Evolutionary conservation across 2,888 invertebrate species (phyloP), one percentile per base, ranked within the genome.

Genomic region (Cheilosia impressa): DNA sequence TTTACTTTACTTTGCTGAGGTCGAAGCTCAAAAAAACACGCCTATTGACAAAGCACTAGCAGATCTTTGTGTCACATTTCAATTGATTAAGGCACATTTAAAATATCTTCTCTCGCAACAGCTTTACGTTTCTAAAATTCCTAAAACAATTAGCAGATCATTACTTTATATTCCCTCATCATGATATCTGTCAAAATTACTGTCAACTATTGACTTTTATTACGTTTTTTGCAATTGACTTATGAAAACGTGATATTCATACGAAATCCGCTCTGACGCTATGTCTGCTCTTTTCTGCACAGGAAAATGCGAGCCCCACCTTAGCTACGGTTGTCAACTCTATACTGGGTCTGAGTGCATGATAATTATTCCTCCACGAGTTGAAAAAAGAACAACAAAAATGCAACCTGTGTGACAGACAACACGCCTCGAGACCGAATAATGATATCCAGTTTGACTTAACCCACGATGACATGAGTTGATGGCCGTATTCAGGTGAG

Each of bases 381-480:
- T 24, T 43, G 43, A 43, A 27, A 43, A 65, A 50, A 31, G 13
- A n/a, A 43, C 7, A 34, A 9, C 1, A 31, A 31, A 19, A 22
- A 5, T 43, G 58, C 27, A 75, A 55, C 63, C 45, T 31, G 63
- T 57, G 55, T 58, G 57, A 66, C 63, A 65, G 65, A 66, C 63
- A 65, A 55, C 58, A n/a, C 55, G 22, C 50, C n/a, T n/a, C n/a
- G 34, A 47, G 43, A 68, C 45, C 27, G 13, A 38, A 38, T 69
- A 77, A 60, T 77, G 53, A 55, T 68, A 38, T 53, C 68, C 68
- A 68, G 53, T 34, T 55, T 68, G 68, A 53, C 53, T 60, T 62
- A 60, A 76, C 69, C 72, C 57, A 65, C 68, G 27, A 65, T 71
- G 80, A 75, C 75, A 65, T 69, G 75, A 71, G 58, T 75, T 69